Conservation (phyloP, 37 sponge, comb jelly and placozoan genomes). For the Beroe forskalii region DNA sequence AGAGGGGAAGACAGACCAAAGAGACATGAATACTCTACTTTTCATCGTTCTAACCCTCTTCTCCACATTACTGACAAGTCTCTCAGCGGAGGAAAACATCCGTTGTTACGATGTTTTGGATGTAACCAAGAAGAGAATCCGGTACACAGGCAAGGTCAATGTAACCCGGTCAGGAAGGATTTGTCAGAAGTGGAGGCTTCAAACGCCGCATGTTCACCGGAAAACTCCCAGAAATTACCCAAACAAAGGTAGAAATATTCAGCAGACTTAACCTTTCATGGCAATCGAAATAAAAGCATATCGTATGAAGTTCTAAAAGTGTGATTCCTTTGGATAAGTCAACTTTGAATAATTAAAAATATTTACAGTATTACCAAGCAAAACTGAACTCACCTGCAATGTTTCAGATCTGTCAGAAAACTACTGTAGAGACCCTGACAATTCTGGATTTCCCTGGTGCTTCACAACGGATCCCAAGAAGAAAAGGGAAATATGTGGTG, state of each 20-base stretch:
- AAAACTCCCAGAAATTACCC: conserved; percentile 36
- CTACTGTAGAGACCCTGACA: conserved; percentile 60
- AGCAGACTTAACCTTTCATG: neutral
- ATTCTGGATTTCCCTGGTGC: conserved; percentile 56
- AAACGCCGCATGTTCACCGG: conserved; percentile 8
- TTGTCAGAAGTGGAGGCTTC: conserved; percentile 35
- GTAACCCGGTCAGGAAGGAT: conserved; percentile 8
- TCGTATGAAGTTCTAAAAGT: neutral
- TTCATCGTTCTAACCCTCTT: no score
- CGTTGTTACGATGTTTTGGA: conserved; percentile 15
- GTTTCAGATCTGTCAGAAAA: conserved; percentile 32
- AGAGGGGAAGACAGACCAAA: no score
- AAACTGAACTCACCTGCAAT: no score
- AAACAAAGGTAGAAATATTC: conserved; percentile 62
- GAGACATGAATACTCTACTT: no score
- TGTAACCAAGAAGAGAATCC: neutral
- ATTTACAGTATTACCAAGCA: no score
- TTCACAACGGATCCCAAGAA: conserved; percentile 42
- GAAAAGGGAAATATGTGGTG: conserved; percentile 33
- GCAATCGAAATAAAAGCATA: neutral
- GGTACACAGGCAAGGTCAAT: neutral
- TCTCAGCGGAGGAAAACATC: no score
- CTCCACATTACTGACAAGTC: no score
- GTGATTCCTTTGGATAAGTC: neutral
- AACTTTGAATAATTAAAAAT: neutral